phyloP scores from a whole-genome alignment of 2,888 invertebrate species.

The Drosophila seclusa region DNA sequence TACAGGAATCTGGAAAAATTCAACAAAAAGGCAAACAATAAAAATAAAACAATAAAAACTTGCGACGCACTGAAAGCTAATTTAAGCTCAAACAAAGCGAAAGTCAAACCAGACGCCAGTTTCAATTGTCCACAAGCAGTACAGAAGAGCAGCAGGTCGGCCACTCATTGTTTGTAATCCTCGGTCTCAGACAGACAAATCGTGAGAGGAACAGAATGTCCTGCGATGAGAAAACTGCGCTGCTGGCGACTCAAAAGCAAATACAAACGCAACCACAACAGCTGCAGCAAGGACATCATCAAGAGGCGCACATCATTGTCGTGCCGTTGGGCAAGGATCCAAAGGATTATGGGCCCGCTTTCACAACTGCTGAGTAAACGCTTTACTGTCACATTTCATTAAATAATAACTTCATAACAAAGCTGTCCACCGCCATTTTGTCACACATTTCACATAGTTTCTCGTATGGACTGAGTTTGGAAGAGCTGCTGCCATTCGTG shows the following conservation, averaged over 20 bases:
- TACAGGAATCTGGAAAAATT: slow-evolving; percentile 69
- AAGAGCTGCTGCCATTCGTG: slow-evolving; percentile 85
- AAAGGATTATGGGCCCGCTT: slow-evolving; percentile 74
- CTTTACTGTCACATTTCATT: slow-evolving; percentile 73
- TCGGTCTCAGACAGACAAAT: slow-evolving; percentile 31
- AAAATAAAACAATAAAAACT: slow-evolving; percentile 52
- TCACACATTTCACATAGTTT: slow-evolving; percentile 57
- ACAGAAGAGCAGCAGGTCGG: slow-evolving; percentile 10
- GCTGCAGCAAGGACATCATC: slow-evolving; percentile 46
- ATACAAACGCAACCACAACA: slow-evolving; percentile 20
- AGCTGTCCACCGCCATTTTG: neutral
- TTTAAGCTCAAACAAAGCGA: slow-evolving; percentile 72
- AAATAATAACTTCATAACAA: slow-evolving; percentile 70
- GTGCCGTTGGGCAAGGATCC: slow-evolving; percentile 65
- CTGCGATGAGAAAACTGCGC: slow-evolving; percentile 72
- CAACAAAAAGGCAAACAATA: slow-evolving; percentile 65
- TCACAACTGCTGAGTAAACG: slow-evolving; percentile 79
- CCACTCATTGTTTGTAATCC: slow-evolving; percentile 57
- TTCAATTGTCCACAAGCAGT: slow-evolving; percentile 54
- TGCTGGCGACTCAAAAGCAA: slow-evolving; percentile 53
- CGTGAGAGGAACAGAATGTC: slow-evolving; percentile 59
- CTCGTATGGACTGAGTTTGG: slow-evolving; percentile 84
- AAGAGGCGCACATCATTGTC: slow-evolving; percentile 66
- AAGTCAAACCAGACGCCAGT: slow-evolving; percentile 51
- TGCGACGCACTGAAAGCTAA: slow-evolving; percentile 58